Evolutionary conservation across 2,797 vertebrate species (phyloP).

Genomic region (Diplodus sargus): DNA sequence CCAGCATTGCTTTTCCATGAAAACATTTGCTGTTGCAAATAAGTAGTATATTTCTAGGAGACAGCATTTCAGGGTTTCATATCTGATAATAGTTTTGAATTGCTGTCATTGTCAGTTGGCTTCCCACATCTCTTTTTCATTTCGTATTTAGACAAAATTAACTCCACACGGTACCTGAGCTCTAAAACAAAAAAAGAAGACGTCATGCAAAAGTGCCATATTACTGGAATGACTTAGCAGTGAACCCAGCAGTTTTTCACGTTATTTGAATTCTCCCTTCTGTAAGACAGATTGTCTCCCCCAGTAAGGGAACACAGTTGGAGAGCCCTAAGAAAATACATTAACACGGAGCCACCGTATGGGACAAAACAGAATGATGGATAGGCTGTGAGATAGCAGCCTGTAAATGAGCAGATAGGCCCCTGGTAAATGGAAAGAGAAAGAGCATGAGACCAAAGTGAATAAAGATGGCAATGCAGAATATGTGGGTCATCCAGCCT

Average conservation of each 20-base stretch:
- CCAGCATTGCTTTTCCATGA: neutral
- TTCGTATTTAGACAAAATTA: neutral
- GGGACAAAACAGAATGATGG: constrained; percentile 64
- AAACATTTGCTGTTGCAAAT: neutral
- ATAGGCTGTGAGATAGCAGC: constrained; percentile 61
- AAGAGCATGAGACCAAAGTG: constrained; percentile 75
- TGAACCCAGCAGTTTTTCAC: constrained; percentile 26
- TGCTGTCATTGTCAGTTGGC: neutral
- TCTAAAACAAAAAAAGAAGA: neutral
- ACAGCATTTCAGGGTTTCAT: neutral
- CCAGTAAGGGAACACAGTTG: constrained; percentile 33
- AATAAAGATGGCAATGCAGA: constrained; percentile 75
- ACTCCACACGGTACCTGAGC: neutral
- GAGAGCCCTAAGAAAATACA: constrained; percentile 52
- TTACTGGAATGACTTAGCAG: constrained; percentile 20
- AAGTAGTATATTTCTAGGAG: neutral
- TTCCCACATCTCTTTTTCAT: neutral
- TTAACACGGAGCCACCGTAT: constrained; percentile 53
- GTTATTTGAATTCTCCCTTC: constrained; percentile 22
- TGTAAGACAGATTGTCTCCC: constrained; percentile 37
- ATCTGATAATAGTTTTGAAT: neutral
- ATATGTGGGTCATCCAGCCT: constrained; percentile 82
- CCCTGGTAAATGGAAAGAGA: constrained; percentile 71
- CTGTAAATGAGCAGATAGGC: constrained; percentile 74
- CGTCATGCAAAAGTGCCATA: neutral